Evolutionary conservation across 1,140 invertebrate species (phyloP), one percentile per base, ranked within the genome.

Genomic region (Nylanderia fulva): DNA sequence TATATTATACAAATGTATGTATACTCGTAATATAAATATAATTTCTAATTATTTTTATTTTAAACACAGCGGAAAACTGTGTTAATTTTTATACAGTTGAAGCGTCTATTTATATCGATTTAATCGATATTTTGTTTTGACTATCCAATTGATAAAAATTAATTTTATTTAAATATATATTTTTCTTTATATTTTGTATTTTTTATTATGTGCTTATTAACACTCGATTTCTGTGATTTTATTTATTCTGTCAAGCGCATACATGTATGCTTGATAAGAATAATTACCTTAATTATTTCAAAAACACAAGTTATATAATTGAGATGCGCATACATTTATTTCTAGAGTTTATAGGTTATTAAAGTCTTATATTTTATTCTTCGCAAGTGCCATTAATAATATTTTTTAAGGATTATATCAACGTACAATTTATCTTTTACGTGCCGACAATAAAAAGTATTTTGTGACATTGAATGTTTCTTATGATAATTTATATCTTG

Each of bases 381-480:
- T 60, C 42, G 24, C 11, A 7, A 60, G 13, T 13, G 0, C 15
- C n/a, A 60, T 75, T 61, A 61, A 27, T 9, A 11, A 21, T 24
- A 27, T 77, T 66, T 36, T n/a, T 11, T 77, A 66, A 52, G n/a
- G 75, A 48, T 36, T 33, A 42, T 33, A 64, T 63, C 27, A 52
- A 77, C 21, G n/a, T 4, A 64, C 11, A 0, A 77, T 66, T 52
- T 64, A 76, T 75, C 6, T 9, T 42, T 39, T 76, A 76, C 56
- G 74, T 76, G 56, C 36, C 7, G 11, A 45, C 21, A 76, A 76
- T 64, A 33, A 64, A 13, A 33, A 76, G 2, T 45, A 60, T 54
- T 27, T n/a, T 11, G 9, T 48, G 42, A 66, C 13, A 77, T 66
- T 66, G 60, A 66, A 52, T 52, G 5, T 8, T 9, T 24, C 52